Evolutionary conservation across 2,797 vertebrate species (phyloP).

Genomic region (Sebastes dallii): DNA sequence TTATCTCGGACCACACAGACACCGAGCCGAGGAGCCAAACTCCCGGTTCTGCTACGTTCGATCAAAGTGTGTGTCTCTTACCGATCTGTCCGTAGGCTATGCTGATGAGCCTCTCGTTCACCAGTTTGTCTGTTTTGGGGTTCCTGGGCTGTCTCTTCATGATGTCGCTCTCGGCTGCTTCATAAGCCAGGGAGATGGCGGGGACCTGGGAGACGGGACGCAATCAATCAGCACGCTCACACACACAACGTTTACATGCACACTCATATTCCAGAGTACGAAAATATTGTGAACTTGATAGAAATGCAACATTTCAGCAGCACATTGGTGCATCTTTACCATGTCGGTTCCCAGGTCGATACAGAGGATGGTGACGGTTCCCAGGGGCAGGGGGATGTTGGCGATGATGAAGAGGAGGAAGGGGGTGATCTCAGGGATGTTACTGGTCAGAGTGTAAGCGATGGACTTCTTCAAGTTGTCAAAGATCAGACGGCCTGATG

Average conservation of each 20-base stretch:
- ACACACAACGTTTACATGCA: background rate
- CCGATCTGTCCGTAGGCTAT: slow-evolving; percentile 98
- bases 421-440: slow-evolving; percentile 96
- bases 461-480: slow-evolving; percentile 99
- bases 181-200: slow-evolving; percentile 96
- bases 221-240: background rate
- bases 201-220: slow-evolving; percentile 83
- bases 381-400: slow-evolving; percentile 94
- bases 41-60: background rate
- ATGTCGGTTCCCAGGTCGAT: slow-evolving; percentile 98
- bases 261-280: background rate
- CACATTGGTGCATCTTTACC: slow-evolving; percentile 74
- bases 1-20: slow-evolving; percentile 54
- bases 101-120: slow-evolving; percentile 96
- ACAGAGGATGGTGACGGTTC: slow-evolving; percentile 96
- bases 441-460: slow-evolving; percentile 96
- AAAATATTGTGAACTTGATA: background rate
- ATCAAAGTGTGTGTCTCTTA: slow-evolving; percentile 60
- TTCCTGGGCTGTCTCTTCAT: slow-evolving; percentile 98
- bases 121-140: slow-evolving; percentile 94
- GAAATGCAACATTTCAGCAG: background rate
- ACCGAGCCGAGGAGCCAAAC: background rate
- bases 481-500: slow-evolving; percentile 93
- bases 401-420: slow-evolving; percentile 97
- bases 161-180: slow-evolving; percentile 98